Evolutionary conservation across 2,888 invertebrate species (phyloP), one percentile per base, ranked within the genome.

Genomic region (Entomobrya proxima): DNA sequence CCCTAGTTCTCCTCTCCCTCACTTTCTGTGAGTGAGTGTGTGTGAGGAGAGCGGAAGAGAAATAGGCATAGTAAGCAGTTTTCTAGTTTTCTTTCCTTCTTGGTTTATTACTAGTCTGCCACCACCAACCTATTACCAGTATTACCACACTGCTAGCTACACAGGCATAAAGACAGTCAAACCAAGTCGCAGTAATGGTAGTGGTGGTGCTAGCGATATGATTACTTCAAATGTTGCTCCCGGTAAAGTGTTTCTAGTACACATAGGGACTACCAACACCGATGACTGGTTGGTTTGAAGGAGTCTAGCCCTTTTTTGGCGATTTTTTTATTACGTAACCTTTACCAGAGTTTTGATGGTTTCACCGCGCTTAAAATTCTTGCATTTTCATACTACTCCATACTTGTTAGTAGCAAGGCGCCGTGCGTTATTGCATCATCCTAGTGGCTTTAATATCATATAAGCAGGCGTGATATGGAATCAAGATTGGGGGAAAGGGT

Each of bases 61-160:
- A 77, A 77, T 77, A 61, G 58, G 69, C 76, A 40, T 58, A 37
- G 69, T 75, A 83, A 77, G 83, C 77, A 77, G 69, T 83, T 83
- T 83, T 76, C 67, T n/a, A n/a, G n/a, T n/a, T n/a, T n/a, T n/a
- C n/a, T n/a, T 76, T 83, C 52, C 37, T 52, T 24, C 55, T 76
- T 37, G 55, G 50, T 58, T 81, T 72, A 58, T 81, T 67, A 40
- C 67, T 21, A 40, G 15, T 4, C 18, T 2, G 6, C 58, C 18
- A 15, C 61, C 78, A 67, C 35, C 58, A 40, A 9, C 27, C n/a
- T 72, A 67, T 15, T 44, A 37, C 58, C 32, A 44, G 11, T 76
- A 37, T 30, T 44, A 47, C 64, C 61, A 58, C 37, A 44, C 35
- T 21, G 21, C 44, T 44, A 50, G 21, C 35, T 30, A 32, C n/a